Percentiles rank a stretch among this genome's conserved stretches.
These are phyloP conservation scores for Crocidura indochinensis DNA, from an alignment of 2,797 vertebrate species.

Conservation along the genomic window DNA sequence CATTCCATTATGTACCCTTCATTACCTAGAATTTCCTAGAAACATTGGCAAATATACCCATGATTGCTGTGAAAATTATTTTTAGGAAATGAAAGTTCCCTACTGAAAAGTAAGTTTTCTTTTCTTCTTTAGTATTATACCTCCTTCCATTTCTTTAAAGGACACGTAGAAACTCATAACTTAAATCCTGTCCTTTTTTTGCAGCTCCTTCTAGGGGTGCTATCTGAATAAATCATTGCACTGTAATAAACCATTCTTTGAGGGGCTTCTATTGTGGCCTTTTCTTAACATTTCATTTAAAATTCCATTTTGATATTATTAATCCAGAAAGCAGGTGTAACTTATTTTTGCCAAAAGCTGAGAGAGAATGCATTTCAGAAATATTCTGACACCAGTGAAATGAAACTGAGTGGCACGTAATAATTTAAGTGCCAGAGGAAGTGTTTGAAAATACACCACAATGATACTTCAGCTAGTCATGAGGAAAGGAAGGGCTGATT, in stretches of 20 bases:
- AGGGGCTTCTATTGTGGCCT: background rate
- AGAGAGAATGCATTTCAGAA: constrained; percentile 31
- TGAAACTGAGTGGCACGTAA: background rate
- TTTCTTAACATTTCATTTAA: constrained; percentile 7
- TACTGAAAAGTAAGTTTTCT: background rate
- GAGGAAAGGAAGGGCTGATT: constrained; percentile 10
- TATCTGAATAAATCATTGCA: background rate
- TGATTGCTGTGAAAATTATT: background rate
- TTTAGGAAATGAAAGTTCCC: constrained; percentile 17
- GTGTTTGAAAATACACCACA: background rate
- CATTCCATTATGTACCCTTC: too few relatives aligned
- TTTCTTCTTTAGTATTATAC: background rate
- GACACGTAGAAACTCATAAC: background rate
- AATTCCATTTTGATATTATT: constrained; percentile 62
- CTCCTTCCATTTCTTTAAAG: background rate
- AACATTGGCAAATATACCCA: background rate
- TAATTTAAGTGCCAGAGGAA: constrained; percentile 30
- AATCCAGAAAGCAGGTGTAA: constrained; percentile 54
- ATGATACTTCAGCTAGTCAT: background rate
- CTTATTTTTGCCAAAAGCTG: constrained; percentile 63
- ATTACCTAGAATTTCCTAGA: constrained; percentile 16
- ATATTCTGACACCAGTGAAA: background rate
- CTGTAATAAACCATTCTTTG: constrained; percentile 16
- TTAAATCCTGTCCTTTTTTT: background rate
- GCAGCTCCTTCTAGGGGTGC: background rate